Evolutionary conservation across 2,113 vertebrate species (phyloP).

Genomic region (Larimichthys polyactis): DNA sequence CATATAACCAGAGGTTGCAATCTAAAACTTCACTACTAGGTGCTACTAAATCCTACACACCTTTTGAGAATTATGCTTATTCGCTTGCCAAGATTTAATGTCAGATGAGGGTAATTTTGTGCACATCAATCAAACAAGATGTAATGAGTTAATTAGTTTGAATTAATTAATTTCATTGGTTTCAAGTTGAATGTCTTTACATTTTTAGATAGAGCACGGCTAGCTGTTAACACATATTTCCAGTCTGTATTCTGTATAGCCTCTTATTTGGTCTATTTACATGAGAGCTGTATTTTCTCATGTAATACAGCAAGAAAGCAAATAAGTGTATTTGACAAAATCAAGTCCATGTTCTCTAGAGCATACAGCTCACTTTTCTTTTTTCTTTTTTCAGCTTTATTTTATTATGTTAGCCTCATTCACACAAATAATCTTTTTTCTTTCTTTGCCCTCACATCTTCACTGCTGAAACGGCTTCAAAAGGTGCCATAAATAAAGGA

Average conservation of each 20-base stretch:
- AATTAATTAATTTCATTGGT: background rate
- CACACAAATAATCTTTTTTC: slow-evolving; percentile 6
- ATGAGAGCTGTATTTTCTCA: background rate
- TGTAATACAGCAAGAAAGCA: background rate
- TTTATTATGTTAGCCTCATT: background rate
- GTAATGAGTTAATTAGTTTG: background rate
- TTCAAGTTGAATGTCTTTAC: background rate
- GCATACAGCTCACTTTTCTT: background rate
- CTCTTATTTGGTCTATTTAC: background rate
- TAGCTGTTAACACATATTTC: background rate
- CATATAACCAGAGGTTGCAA: too few relatives aligned
- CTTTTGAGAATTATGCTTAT: background rate
- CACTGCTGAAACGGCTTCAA: slow-evolving; percentile 12
- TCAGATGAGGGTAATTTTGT: background rate
- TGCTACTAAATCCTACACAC: too few relatives aligned
- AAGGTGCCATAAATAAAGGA: slow-evolving; percentile 9
- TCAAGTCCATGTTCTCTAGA: background rate
- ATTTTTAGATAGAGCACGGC: background rate
- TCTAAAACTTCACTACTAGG: too few relatives aligned
- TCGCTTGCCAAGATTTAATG: background rate
- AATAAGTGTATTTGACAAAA: background rate
- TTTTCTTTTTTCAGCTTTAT: slow-evolving; percentile 5
- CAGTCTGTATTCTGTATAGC: background rate
- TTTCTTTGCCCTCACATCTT: background rate
- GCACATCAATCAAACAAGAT: background rate